Evolutionary conservation across 2,797 vertebrate species (phyloP).

Genomic region (Poeciliopsis presidionis): DNA sequence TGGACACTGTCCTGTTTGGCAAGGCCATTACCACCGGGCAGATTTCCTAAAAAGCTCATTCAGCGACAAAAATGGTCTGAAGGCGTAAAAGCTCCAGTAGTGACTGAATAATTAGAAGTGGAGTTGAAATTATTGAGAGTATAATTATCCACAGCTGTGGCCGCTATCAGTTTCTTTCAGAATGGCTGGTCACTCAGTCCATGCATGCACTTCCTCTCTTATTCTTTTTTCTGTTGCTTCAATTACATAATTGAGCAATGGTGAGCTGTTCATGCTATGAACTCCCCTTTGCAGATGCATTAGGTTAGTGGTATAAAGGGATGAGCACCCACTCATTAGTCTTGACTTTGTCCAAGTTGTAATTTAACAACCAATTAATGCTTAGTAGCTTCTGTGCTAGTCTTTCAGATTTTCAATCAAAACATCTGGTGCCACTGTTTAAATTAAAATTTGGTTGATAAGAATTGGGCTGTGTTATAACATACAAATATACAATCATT

Average conservation of each 20-base stretch:
- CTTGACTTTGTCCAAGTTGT: slow-evolving; percentile 75
- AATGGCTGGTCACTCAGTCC: slow-evolving; percentile 59
- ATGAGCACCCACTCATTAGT: slow-evolving; percentile 72
- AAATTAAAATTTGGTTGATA: background rate
- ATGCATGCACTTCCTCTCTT: slow-evolving; percentile 41
- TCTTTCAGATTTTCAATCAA: slow-evolving; percentile 66
- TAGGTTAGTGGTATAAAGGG: slow-evolving; percentile 56
- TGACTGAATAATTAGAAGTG: slow-evolving; percentile 42
- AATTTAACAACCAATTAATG: slow-evolving; percentile 78
- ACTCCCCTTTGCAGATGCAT: slow-evolving; percentile 63
- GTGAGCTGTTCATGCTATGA: slow-evolving; percentile 62
- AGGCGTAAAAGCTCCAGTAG: slow-evolving; percentile 24
- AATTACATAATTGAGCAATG: slow-evolving; percentile 65
- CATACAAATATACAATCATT: background rate
- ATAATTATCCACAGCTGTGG: slow-evolving; percentile 61
- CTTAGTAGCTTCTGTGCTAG: slow-evolving; percentile 49
- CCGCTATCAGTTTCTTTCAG: slow-evolving; percentile 70
- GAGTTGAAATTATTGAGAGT: slow-evolving; percentile 54
- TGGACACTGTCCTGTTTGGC: slow-evolving; percentile 18
- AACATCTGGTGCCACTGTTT: slow-evolving; percentile 19
- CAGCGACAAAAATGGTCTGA: slow-evolving; percentile 27
- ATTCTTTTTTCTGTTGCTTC: slow-evolving; percentile 47
- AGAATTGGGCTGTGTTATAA: background rate
- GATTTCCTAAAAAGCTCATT: slow-evolving; percentile 30
- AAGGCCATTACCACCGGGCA: slow-evolving; percentile 9